Evolutionary conservation across 2,113 vertebrate species (phyloP), one percentile per base, ranked within the genome.

Genomic region (Motacilla alba): DNA sequence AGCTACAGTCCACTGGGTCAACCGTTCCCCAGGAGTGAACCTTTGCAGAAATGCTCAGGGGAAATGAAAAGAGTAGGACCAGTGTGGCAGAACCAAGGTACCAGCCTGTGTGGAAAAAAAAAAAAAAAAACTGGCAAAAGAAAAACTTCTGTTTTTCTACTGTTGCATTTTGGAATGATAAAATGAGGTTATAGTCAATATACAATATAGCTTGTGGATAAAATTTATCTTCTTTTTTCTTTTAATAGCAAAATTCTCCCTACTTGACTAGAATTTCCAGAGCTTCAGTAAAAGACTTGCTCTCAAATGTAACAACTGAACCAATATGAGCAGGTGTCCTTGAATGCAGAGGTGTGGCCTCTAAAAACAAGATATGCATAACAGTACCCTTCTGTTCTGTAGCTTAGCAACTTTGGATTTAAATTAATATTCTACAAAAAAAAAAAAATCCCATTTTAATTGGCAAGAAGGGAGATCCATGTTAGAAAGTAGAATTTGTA

Each of bases 371-470:
- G 41, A 37, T 46, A 30, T 63, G 18, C 18, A 10, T 62, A 80
- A 90, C 79, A 88, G 59, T 90, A 39, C 55, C 37, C 64, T 86
- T 95, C 72, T 84, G 27, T 79, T 96, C 66, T 62, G 50, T 77
- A 92, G 56, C 67, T 90, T 70, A 95, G 63, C 59, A 94, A 74
- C 68, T 83, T 2, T 3, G 46, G 46, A 73, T 77, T 50, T 88
- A 92, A 96, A 80, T 31, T 14, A 80, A 88, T 88, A 86, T 37
- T n/a, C 43, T 95, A 74, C n/a, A n/a, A n/a, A n/a, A 75, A 69
- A 85, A 89, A 73, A 64, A 87, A 89, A 62, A 87, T 86, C 75
- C 22, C 59, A 74, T 90, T 93, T 94, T 92, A 92, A 55, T 63
- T 74, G 55, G 33, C 41, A 77, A 88, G 81, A 72, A 68, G 15